Percentiles rank a stretch among this genome's conserved stretches.
Conservation (phyloP, 2,888 invertebrate species). For the Shargacucullia verbasci region DNA sequence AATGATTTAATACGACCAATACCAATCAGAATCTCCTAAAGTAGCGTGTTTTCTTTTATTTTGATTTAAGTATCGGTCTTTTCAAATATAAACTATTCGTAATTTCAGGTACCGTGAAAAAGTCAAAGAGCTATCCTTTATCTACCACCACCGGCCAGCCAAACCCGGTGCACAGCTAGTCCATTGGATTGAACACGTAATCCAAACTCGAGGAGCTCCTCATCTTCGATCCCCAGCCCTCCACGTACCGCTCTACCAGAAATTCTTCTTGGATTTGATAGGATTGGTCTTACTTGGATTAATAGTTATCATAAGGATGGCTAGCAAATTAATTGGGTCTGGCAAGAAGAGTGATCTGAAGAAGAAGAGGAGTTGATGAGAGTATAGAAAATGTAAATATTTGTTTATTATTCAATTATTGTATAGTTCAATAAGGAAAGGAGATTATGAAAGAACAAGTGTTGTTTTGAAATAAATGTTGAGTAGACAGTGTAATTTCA, state of each 20-base stretch:
- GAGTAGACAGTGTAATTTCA: too few species aligned
- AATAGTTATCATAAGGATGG: conserved; percentile 13
- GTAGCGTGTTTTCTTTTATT: too few species aligned
- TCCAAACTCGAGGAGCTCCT: conserved; percentile 87
- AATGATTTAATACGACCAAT: too few species aligned
- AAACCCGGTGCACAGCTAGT: conserved; percentile 89
- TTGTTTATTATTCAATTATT: not conserved
- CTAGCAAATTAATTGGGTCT: conserved; percentile 19
- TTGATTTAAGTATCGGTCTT: not conserved
- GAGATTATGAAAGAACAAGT: too few species aligned
- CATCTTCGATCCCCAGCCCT: conserved; percentile 77
- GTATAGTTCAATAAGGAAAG: too few species aligned
- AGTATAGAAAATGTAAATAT: not conserved
- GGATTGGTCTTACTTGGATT: conserved; percentile 43
- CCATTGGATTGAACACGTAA: conserved; percentile 92
- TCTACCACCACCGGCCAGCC: conserved; percentile 81
- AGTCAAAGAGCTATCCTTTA: conserved; percentile 63
- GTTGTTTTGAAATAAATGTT: too few species aligned
- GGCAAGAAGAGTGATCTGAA: conserved; percentile 12
- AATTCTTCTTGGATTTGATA: conserved; percentile 71
- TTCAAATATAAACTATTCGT: too few species aligned
- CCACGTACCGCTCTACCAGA: conserved; percentile 67
- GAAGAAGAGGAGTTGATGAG: conserved; percentile 31
- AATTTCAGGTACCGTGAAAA: conserved; percentile 62
- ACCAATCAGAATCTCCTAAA: too few species aligned